Evolutionary conservation across 2,888 invertebrate species (phyloP), one percentile per base, ranked within the genome.

Genomic region (Eupeodes luniger): DNA sequence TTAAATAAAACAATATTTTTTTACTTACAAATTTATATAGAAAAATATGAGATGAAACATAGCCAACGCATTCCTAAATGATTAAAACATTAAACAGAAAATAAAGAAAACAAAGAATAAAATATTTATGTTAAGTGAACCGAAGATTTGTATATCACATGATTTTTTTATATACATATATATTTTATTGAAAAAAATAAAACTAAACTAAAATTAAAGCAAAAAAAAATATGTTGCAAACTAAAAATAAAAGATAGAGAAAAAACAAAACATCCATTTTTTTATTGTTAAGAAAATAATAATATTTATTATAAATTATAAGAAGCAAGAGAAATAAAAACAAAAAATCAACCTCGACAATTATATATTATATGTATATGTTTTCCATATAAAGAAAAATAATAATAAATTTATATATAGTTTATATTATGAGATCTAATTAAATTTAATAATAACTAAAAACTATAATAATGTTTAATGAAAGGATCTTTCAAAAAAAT

Each of bases 401-500:
- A 76, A 66, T 40, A 44, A 47, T 11, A 47, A 11, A 11, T 47
- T 47, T 47, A 34, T 59, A 61, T 78, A 67, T 78, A 83, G 14
- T 66, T 76, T 79, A 49, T 69, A 9, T 27, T 27, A 57, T 67
- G n/a, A 64, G 27, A 69, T 36, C 64, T 64, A 64, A 64, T 70
- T 66, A 59, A 66, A 66, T 40, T n/a, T 40, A 40, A 4, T 40
- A 7, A 40, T 9, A 40, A 7, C 40, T 7, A 40, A 1, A 49
- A 27, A 61, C 27, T 16, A 61, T 57, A 1, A 57, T 69, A 77
- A 44, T 77, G 64, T 81, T 77, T 49, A 53, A 72, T 72, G 62
- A 80, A 76, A 76, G n/a, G 83, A 78, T 82, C 85, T 78, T 75
- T 78, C 53, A n/a, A 34, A 36, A 67, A 62, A 81, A 79, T 82